phyloP scores from a whole-genome alignment of 2,113 vertebrate species.

The Chlamydotis undulata region DNA sequence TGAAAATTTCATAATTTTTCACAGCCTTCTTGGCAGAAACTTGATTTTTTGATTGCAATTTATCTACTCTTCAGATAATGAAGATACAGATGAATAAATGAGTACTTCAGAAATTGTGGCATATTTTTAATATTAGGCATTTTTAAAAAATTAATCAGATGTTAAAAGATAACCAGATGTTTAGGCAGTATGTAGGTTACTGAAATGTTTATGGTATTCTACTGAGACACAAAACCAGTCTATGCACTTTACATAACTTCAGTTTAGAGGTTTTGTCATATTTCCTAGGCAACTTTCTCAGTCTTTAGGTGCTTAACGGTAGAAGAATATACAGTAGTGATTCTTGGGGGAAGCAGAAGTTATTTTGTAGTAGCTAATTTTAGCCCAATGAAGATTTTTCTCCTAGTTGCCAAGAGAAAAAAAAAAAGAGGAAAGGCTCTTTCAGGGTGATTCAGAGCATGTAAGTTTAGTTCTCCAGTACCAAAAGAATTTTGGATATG shows the following conservation, averaged over 20 bases:
- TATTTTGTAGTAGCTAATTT: not conserved
- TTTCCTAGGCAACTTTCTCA: not conserved
- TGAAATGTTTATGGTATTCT: not conserved
- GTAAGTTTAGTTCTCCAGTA: not conserved
- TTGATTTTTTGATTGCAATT: not conserved
- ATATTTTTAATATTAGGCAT: not conserved
- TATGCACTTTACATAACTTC: not conserved
- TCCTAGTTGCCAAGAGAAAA: not conserved
- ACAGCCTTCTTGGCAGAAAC: not conserved
- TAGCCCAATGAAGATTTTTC: not conserved
- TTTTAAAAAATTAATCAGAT: not conserved
- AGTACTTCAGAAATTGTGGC: not conserved
- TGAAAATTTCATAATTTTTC: not conserved
- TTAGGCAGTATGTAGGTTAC: not conserved
- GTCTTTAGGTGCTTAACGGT: not conserved
- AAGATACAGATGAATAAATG: not conserved
- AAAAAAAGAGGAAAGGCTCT: not conserved
- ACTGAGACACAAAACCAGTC: not conserved
- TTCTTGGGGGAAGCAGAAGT: not conserved
- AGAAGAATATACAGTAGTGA: not conserved
- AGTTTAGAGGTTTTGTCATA: not conserved
- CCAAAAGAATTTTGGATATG: not conserved
- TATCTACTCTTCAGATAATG: not conserved
- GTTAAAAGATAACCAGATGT: not conserved
- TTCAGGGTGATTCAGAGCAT: not conserved